Base-by-base conservation (phyloP, 2,113 vertebrate species). In the Girardinichthys multiradiatus region DNA sequence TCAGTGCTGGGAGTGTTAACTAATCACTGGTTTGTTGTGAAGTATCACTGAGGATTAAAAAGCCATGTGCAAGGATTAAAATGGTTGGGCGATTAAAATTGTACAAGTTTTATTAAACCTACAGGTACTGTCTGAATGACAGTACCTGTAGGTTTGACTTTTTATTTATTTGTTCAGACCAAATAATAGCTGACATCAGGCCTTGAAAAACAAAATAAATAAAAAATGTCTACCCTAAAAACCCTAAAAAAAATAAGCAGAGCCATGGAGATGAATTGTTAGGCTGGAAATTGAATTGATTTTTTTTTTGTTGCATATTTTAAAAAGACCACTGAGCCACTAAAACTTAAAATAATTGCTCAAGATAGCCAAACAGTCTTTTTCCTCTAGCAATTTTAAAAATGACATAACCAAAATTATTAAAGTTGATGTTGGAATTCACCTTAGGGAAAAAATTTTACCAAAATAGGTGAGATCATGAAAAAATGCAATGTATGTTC, bases 11-110 rank as follows among this genome's bases (percentile, higher is more conserved):
- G 30, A 64, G 70, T 70, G 80, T 42, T 26, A 85, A 78, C 59
- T 24, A 82, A 88, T 82, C 84, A 76, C 35, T 59, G 35, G n/a
- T 48, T 66, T 66, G n/a, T 65, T 57, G 80, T 28, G 74, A 86
- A 28, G 42, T 51, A 29, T 66, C 19, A 4, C 4, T 4, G 33
- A 58, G 35, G 60, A 59, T 63, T 54, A 33, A 29, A 24, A 63
- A 66, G 57, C 21, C 51, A n/a, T 57, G 65, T 74, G 57, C 61
- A 66, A 13, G 31, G 26, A 77, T 68, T 68, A 4, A 17, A 72
- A 70, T 69, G 57, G 57, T 26, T 21, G 7, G 33, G 28, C 15
- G 45, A 61, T 37, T 60, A 8, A 69, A 74, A 33, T 8, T 24
- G 10, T 27, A 13, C 31, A 48, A 57, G 45, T 61, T 61, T 68